Conservation (phyloP, 2,888 invertebrate species). For the Galeopsomyia nigrocyanea region DNA sequence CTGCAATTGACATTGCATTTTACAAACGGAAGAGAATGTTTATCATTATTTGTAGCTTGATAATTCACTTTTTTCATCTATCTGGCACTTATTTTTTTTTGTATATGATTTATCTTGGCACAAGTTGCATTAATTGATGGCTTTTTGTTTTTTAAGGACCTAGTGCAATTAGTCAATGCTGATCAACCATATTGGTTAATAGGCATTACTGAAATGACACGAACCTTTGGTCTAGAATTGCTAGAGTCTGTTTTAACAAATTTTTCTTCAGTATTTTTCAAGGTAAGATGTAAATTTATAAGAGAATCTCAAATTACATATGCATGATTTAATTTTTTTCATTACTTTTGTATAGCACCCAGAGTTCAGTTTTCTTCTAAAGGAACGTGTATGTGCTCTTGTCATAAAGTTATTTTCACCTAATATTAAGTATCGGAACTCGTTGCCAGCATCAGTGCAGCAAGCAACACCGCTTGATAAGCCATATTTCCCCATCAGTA, state of each 20-base stretch:
- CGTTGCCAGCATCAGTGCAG: constrained; percentile 73
- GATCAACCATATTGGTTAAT: constrained; percentile 96
- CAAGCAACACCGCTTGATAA: constrained; percentile 83
- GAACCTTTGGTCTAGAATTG: constrained; percentile 96
- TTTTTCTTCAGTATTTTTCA: constrained; percentile 87
- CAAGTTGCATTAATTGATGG: constrained; percentile 20
- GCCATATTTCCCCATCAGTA: constrained; percentile 97
- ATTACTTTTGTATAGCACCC: constrained; percentile 76
- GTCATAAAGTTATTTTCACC: constrained; percentile 99
- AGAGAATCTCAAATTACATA: not conserved
- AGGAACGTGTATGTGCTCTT: constrained; percentile 97
- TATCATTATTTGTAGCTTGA: not conserved
- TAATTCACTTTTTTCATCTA: not conserved
- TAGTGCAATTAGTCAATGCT: constrained; percentile 96
- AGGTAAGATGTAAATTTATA: constrained; percentile 71
- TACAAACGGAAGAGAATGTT: constrained; percentile 1
- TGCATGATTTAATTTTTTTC: constrained; percentile 7
- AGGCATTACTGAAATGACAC: constrained; percentile 96
- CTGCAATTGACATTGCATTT: not conserved
- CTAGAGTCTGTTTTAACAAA: constrained; percentile 93
- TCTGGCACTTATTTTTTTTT: not conserved
- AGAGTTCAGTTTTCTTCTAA: constrained; percentile 93
- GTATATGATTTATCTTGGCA: not conserved
- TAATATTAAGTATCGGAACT: constrained; percentile 92
- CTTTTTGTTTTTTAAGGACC: constrained; percentile 75